Evolutionary conservation across 2,113 vertebrate genomes (phyloP).

Genomic region (Etheostoma cragini): DNA sequence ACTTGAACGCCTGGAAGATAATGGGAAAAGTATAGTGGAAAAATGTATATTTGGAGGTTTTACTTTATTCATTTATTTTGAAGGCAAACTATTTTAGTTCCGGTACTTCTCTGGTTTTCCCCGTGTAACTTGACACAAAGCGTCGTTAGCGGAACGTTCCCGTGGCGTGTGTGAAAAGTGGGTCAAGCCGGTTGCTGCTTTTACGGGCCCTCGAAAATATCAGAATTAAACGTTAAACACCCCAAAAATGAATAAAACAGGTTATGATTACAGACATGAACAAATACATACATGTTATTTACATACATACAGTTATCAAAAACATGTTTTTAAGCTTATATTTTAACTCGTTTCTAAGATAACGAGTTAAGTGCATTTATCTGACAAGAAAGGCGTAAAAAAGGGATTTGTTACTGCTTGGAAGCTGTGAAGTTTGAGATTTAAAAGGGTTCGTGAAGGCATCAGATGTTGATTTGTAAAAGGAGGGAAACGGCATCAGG

Average conservation of each 20-base stretch:
- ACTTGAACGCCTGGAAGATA: too few relatives aligned
- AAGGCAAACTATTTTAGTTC: fast-evolving
- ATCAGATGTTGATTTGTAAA: constrained; percentile 38
- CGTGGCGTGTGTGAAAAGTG: constrained; percentile 53
- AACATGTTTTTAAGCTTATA: not conserved
- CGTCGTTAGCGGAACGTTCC: constrained; percentile 7
- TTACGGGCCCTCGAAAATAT: not conserved
- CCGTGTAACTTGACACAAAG: not conserved
- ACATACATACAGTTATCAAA: not conserved
- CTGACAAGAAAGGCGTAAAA: not conserved
- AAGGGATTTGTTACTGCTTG: fast-evolving
- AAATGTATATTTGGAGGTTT: not conserved
- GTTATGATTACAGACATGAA: too few relatives aligned
- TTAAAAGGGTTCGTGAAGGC: constrained; percentile 15
- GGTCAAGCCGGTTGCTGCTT: constrained; percentile 59
- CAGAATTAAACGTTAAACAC: not conserved
- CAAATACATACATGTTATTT: too few relatives aligned
- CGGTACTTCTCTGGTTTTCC: fast-evolving
- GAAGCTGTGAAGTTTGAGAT: not conserved
- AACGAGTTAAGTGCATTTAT: too few relatives aligned
- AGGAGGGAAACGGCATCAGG: constrained; percentile 65
- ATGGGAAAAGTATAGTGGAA: too few relatives aligned
- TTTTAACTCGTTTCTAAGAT: too few relatives aligned
- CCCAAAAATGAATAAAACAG: not conserved
- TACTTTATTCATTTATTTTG: constrained; percentile 8